phyloP scores from a whole-genome alignment of 2,888 invertebrate species.

The Temnothorax ravouxi region DNA sequence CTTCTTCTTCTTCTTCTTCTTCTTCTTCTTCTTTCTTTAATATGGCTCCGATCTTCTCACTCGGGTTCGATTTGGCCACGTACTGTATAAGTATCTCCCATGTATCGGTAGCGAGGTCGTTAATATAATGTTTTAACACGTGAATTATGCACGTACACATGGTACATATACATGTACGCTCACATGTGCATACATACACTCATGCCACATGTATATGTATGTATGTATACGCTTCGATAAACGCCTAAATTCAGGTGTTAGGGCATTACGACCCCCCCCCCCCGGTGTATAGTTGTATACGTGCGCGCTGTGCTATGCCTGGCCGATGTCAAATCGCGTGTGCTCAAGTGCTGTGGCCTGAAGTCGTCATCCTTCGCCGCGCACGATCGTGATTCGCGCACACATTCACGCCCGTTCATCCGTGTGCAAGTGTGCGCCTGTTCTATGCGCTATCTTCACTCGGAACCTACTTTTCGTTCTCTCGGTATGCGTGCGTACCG shows the following conservation, averaged over 20 bases:
- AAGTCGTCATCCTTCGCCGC: conserved; percentile 18
- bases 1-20: too few species aligned
- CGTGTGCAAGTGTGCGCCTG: background rate
- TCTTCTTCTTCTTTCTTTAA: too few species aligned
- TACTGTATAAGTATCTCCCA: too few species aligned
- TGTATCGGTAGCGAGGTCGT: background rate
- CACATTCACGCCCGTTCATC: background rate
- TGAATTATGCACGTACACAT: background rate
- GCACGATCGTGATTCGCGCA: background rate
- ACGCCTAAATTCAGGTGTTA: background rate
- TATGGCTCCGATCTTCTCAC: too few species aligned
- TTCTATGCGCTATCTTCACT: conserved; percentile 35
- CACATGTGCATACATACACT: too few species aligned
- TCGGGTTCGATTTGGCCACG: too few species aligned
- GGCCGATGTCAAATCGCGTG: background rate
- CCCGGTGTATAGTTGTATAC: background rate
- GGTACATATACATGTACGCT: too few species aligned
- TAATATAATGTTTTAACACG: background rate
- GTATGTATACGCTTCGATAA: background rate
- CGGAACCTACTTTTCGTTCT: conserved; percentile 44
- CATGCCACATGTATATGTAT: background rate
- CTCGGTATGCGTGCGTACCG: background rate
- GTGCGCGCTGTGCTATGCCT: background rate
- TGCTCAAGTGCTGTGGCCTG: background rate
- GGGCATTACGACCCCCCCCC: background rate